Evolutionary conservation across 1,140 invertebrate species (phyloP).

Genomic region (Sminthurinus signatus): DNA sequence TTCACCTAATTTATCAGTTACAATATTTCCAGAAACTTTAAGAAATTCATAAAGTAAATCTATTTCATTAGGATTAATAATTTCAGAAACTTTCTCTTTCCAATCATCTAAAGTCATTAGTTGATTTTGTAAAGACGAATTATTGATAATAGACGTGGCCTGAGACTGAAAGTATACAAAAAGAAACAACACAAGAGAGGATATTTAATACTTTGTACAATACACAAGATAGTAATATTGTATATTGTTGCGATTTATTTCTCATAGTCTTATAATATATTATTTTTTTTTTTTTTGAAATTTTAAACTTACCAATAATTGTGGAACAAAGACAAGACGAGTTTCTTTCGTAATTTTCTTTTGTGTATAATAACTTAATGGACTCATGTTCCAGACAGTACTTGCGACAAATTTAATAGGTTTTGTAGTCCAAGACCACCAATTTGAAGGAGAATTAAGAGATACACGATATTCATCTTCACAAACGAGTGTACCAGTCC

Average conservation of each 20-base stretch:
- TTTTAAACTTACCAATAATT: neutral
- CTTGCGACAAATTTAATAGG: neutral
- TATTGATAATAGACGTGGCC: neutral
- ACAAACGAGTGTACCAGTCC: neutral
- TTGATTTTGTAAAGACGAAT: constrained; percentile 1
- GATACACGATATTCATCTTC: constrained; percentile 7
- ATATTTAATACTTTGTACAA: no score
- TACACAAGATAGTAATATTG: no score
- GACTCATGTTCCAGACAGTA: neutral
- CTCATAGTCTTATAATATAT: no score
- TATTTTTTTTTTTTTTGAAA: no score
- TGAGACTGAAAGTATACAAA: neutral
- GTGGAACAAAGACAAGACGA: constrained; percentile 3
- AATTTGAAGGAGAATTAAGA: neutral
- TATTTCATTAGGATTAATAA: neutral
- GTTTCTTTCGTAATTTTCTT: constrained; percentile 4
- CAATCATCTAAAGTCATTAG: constrained; percentile 13
- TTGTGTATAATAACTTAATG: neutral
- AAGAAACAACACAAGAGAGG: neutral
- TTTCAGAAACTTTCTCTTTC: neutral
- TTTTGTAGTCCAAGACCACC: constrained; percentile 11
- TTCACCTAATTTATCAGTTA: constrained; percentile 8
- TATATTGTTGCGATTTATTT: no score
- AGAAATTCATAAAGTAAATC: constrained; percentile 2
- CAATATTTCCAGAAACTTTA: neutral